Evolutionary conservation across 2,797 vertebrate species (phyloP), one percentile per base, ranked within the genome.

Genomic region (Clarias fuscus): DNA sequence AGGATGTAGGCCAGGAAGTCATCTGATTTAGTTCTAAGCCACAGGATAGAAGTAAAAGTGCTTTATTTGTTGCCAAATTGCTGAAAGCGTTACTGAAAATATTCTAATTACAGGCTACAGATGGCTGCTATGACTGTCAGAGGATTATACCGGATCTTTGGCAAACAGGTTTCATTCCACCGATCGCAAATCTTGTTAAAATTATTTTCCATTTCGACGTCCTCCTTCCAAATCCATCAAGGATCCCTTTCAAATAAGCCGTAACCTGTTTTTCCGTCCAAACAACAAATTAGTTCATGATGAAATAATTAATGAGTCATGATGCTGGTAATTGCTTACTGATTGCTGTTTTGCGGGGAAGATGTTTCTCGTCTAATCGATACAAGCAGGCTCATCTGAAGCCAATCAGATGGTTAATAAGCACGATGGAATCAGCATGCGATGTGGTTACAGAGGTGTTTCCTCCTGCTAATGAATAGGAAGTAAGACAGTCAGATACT

Each of bases 241-340:
- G 84, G 27, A 78, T 67, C 81, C 40, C 22, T 71, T 79, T 70
- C 30, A 37, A 56, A 82, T 62, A 53, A 73, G 70, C 18, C 30
- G 22, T 53, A 64, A 86, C 30, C 43, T 53, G 43, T 77, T 77
- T 48, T 78, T 71, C 48, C 62, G 15, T 77, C 37, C 40, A 48
- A 48, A 83, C 71, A 83, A 53, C 56, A 53, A 79, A 79, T 79
- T 62, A 84, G 75, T 76, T 71, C 27, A n/a, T 79, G 37, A 77
- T 84, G 80, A 87, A 79, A 58, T 72, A 72, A 70, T 87, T 79
- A 79, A 87, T 64, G 65, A 72, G 59, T 72, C 22, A n/a, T 84
- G 65, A 84, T 79, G 82, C 81, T 78, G 65, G 73, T 59, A 86
- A 86, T 83, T 72, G 22, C 58, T 27, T 58, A 85, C 43, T 72